Conservation (phyloP, 1,140 invertebrate species). For the Drosophila gunungcola region DNA sequence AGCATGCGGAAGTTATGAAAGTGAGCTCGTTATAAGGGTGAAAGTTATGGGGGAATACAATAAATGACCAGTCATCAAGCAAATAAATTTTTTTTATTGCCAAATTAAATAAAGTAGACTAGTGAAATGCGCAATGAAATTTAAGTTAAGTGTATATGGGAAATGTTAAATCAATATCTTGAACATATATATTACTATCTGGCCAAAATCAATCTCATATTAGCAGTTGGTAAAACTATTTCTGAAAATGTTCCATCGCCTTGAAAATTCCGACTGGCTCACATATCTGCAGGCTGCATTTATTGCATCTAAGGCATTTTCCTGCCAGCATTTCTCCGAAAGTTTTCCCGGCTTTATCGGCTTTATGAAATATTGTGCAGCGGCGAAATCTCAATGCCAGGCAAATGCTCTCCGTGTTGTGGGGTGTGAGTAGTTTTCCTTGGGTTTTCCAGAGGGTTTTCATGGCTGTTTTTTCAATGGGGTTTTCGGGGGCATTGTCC, state of each 20-base stretch:
- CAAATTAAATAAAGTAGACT: too few relatives aligned
- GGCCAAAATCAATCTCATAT: slow-evolving; percentile 2
- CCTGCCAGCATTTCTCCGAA: slow-evolving; percentile 21
- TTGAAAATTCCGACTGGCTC: slow-evolving; percentile 7
- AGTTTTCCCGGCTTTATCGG: slow-evolving; percentile 29
- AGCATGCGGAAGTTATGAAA: slow-evolving; percentile 32
- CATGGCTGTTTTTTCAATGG: not conserved
- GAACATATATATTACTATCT: too few relatives aligned
- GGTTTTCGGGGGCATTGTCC: not conserved
- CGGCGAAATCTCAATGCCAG: slow-evolving; percentile 28
- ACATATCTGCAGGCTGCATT: slow-evolving; percentile 20
- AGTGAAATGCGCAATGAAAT: not conserved
- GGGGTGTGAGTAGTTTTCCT: not conserved
- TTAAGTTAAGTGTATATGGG: too few relatives aligned
- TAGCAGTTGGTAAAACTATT: not conserved
- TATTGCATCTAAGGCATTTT: slow-evolving; percentile 38
- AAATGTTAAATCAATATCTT: too few relatives aligned
- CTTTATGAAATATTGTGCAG: slow-evolving; percentile 40
- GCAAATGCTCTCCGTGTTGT: slow-evolving; percentile 25
- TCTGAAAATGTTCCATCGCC: slow-evolving; percentile 1
- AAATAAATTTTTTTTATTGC: not conserved
- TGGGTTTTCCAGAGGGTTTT: slow-evolving; percentile 4
- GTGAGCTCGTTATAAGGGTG: slow-evolving; percentile 25
- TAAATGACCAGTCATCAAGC: not conserved
- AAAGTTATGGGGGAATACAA: slow-evolving; percentile 2